Conservation (phyloP, 2,113 vertebrate species). For the Enhydra lutris region DNA sequence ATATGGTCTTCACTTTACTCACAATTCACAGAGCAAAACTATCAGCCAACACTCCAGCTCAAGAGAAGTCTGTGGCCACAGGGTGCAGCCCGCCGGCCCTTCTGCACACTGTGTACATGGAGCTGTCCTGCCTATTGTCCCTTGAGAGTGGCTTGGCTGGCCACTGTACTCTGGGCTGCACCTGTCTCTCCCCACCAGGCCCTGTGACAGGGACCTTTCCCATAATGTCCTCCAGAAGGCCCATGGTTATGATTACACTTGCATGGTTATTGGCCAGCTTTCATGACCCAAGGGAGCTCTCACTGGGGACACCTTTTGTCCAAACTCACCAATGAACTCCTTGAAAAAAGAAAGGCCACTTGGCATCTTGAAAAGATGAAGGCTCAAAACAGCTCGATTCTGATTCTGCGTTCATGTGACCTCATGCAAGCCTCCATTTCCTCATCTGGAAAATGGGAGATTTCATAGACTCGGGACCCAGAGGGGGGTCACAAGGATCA, state of each 20-base stretch:
- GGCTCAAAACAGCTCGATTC: not conserved
- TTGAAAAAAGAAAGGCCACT: not conserved
- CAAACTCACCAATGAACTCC: not conserved
- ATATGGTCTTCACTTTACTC: not conserved
- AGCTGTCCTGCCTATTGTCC: fast-evolving
- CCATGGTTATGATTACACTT: not conserved
- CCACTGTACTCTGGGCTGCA: not conserved
- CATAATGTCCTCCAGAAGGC: not conserved
- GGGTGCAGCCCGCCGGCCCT: fast-evolving
- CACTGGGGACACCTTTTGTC: not conserved
- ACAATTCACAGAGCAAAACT: not conserved
- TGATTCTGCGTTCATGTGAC: not conserved
- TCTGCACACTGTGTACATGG: fast-evolving
- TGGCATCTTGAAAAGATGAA: fast-evolving
- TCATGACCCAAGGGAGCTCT: not conserved
- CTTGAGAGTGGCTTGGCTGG: not conserved
- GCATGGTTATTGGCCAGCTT: not conserved
- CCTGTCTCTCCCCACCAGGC: not conserved
- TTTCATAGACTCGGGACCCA: not conserved
- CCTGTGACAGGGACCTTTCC: not conserved
- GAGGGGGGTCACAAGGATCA: not conserved
- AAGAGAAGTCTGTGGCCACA: not conserved
- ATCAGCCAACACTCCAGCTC: not conserved
- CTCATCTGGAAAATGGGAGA: not conserved
- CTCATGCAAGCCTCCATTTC: not conserved